Conservation (phyloP, 2,797 vertebrate species). For the Sebastes hubbsi region DNA sequence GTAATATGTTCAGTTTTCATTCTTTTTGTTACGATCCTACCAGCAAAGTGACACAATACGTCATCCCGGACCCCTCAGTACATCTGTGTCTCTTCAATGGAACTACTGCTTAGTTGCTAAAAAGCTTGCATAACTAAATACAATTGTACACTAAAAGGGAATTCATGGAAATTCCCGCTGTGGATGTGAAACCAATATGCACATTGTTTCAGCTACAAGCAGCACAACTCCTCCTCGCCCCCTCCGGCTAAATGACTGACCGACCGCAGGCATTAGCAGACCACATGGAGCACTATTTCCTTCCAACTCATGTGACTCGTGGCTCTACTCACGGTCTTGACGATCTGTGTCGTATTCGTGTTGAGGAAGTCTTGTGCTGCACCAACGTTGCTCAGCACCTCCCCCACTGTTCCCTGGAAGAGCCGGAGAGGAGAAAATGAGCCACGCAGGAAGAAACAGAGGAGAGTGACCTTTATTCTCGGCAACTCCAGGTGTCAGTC, state of each 20-base stretch:
- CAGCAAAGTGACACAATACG: background rate
- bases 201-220: constrained; percentile 3
- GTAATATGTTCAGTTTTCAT: background rate
- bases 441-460: background rate
- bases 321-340: constrained; percentile 84
- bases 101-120: background rate
- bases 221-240: background rate
- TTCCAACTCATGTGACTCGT: constrained; percentile 66
- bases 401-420: constrained; percentile 64
- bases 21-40: background rate
- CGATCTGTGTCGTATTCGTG: constrained; percentile 68
- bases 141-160: background rate
- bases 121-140: background rate
- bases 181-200: constrained; percentile 18
- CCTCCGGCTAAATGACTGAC: constrained; percentile 50
- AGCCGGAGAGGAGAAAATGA: constrained; percentile 18
- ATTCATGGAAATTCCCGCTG: background rate
- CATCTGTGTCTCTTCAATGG: background rate
- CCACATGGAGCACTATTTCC: constrained; percentile 53
- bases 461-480: background rate
- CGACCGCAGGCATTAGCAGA: constrained; percentile 52
- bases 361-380: constrained; percentile 80
- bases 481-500: background rate
- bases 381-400: constrained; percentile 55
- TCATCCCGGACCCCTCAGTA: background rate